Evolutionary conservation across 1,140 invertebrate species (phyloP).

Genomic region (Anadara kagoshimensis): DNA sequence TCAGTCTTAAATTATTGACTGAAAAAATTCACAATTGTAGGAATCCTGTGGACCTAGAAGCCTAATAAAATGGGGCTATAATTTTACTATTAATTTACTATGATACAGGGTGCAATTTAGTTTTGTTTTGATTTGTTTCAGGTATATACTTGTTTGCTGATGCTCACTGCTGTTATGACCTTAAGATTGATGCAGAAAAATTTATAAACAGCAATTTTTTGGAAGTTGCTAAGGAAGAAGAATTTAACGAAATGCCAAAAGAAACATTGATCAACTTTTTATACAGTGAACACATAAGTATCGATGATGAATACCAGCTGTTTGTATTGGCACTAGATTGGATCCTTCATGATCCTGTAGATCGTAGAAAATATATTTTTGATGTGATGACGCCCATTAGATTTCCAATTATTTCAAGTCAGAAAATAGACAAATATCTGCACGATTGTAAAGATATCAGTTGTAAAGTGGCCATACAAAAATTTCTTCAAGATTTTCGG

Average conservation of each 20-base stretch:
- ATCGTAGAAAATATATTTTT: slow-evolving; percentile 37
- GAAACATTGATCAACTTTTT: slow-evolving; percentile 49
- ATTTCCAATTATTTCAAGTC: slow-evolving; percentile 55
- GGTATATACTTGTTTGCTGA: slow-evolving; percentile 63
- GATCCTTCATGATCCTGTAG: slow-evolving; percentile 51
- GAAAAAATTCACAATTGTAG: too few species aligned
- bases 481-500: slow-evolving; percentile 47
- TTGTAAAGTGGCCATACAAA: slow-evolving; percentile 58
- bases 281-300: slow-evolving; percentile 55
- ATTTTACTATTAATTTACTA: too few species aligned
- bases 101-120: too few species aligned
- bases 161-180: slow-evolving; percentile 46
- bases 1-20: too few species aligned
- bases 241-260: slow-evolving; percentile 54
- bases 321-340: slow-evolving; percentile 56
- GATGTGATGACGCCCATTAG: slow-evolving; percentile 55
- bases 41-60: too few species aligned
- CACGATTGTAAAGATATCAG: slow-evolving; percentile 48
- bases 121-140: slow-evolving; percentile 36
- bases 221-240: slow-evolving; percentile 46
- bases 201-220: slow-evolving; percentile 60
- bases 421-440: slow-evolving; percentile 47
- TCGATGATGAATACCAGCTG: slow-evolving; percentile 81
- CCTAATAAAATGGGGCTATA: too few species aligned
- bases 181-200: slow-evolving; percentile 47